These are phyloP conservation scores for Sarcophilus harrisii DNA, from an alignment of 2,797 vertebrate genomes.

Conservation along the genomic window DNA sequence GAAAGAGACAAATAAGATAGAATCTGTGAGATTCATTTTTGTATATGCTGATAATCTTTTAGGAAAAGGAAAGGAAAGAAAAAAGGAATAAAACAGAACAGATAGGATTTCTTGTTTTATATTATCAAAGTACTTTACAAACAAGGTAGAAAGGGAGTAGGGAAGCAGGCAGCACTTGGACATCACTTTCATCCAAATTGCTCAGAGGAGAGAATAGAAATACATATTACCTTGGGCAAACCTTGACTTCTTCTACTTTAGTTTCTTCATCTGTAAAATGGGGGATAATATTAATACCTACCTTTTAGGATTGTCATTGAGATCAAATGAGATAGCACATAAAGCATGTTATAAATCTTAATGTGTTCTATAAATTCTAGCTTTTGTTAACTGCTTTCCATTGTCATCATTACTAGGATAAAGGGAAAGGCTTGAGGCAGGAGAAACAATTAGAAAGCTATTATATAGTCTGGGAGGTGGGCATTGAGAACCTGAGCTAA, in stretches of 20 bases:
- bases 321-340: not conserved
- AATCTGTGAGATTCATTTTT: not conserved
- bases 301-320: not conserved
- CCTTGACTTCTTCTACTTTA: not conserved
- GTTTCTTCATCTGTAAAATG: not conserved
- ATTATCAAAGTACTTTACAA: not conserved
- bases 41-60: not conserved
- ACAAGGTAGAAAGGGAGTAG: not conserved
- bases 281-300: not conserved
- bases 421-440: not conserved
- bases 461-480: not conserved
- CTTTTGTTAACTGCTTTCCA: not conserved
- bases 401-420: not conserved
- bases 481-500: not conserved
- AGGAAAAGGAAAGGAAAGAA: not conserved
- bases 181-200: not conserved
- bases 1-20: not conserved
- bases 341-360: not conserved
- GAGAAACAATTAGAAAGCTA: not conserved
- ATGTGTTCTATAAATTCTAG: not conserved
- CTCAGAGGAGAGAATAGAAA: not conserved
- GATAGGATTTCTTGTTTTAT: not conserved
- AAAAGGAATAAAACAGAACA: not conserved
- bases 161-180: not conserved
- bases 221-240: not conserved